Conservation (phyloP, 2,797 vertebrate genomes). For the Natrix natrix region DNA sequence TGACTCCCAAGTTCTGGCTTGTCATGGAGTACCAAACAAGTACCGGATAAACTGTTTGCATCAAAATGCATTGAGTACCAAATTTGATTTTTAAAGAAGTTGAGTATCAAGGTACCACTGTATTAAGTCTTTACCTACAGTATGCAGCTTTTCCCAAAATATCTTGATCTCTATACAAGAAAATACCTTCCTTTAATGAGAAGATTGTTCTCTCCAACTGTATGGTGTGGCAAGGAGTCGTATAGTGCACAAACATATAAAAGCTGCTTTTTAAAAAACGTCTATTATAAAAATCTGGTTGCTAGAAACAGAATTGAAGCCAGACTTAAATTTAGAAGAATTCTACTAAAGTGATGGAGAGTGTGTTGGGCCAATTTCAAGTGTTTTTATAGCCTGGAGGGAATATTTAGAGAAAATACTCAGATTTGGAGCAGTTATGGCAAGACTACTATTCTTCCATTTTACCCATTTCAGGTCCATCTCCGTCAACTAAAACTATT, state of each 20-base stretch:
- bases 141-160: not conserved
- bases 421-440: not conserved
- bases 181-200: not conserved
- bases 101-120: not conserved
- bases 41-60: not conserved
- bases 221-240: not conserved
- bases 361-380: not conserved
- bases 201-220: not conserved
- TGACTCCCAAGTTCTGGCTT: not conserved
- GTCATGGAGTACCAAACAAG: not conserved
- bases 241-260: not conserved
- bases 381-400: not conserved
- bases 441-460: not conserved
- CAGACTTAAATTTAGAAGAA: not conserved
- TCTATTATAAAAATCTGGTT: not conserved
- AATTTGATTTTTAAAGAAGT: not conserved
- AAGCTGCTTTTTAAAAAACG: not conserved
- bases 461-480: not conserved
- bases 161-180: too few species aligned
- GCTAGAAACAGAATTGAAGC: not conserved
- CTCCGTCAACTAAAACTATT: not conserved
- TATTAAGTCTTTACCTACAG: not conserved
- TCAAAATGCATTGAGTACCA: not conserved
- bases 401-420: not conserved
- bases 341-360: not conserved